Evolutionary conservation across 1,140 invertebrate species (phyloP).

Genomic region (Leptinotarsa defecta): DNA sequence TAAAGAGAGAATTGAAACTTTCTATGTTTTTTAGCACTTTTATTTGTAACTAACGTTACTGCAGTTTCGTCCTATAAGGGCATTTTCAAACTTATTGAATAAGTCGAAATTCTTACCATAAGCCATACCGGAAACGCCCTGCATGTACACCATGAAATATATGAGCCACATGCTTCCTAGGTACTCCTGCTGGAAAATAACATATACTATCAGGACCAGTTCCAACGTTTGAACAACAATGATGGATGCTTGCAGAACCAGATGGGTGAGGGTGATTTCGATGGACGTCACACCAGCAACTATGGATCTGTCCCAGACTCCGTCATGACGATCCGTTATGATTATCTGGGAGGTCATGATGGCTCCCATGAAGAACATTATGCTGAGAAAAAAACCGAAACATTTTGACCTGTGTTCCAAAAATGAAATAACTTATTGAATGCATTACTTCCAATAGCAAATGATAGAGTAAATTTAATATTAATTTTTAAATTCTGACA

Average conservation of each 20-base stretch:
- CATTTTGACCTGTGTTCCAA: slow-evolving; percentile 17
- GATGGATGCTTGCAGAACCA: slow-evolving; percentile 74
- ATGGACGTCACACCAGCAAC: slow-evolving; percentile 69
- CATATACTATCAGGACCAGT: slow-evolving; percentile 60
- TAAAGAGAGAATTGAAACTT: too few species aligned
- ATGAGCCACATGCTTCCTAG: slow-evolving; percentile 55
- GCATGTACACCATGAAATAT: slow-evolving; percentile 44
- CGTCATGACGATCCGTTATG: slow-evolving; percentile 80
- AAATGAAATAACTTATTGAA: background rate
- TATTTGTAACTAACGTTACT: too few species aligned
- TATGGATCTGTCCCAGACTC: slow-evolving; percentile 75
- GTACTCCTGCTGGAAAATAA: slow-evolving; percentile 57
- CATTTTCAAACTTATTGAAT: too few species aligned
- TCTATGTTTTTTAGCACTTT: too few species aligned
- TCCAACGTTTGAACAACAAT: slow-evolving; percentile 65
- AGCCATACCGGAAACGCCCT: slow-evolving; percentile 62
- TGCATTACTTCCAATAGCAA: background rate
- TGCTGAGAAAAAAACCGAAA: slow-evolving; percentile 57
- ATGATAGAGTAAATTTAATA: background rate
- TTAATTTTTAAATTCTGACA: background rate
- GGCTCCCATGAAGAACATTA: slow-evolving; percentile 79
- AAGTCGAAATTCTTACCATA: slow-evolving; percentile 51
- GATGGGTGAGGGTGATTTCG: slow-evolving; percentile 72
- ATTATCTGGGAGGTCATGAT: slow-evolving; percentile 79
- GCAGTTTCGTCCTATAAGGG: too few species aligned